Conservation (phyloP, 1,140 invertebrate genomes). For the Aradophagus sp. region DNA sequence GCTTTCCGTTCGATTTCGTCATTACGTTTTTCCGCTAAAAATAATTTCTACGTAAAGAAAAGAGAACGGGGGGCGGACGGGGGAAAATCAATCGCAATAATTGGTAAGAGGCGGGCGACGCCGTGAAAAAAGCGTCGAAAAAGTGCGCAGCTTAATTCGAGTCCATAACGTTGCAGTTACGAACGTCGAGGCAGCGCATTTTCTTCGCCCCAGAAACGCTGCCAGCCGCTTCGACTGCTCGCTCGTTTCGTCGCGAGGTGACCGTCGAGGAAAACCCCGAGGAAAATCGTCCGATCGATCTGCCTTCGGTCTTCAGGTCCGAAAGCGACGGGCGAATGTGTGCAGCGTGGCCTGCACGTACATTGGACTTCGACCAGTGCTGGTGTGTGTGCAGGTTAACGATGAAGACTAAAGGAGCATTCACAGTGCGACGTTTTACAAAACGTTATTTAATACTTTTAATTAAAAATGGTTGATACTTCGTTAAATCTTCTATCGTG, state of each 20-base stretch:
- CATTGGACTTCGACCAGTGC: conserved; percentile 19
- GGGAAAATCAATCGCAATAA: conserved; percentile 45
- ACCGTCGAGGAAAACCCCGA: conserved; percentile 72
- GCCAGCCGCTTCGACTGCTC: conserved; percentile 54
- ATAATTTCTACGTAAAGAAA: no score
- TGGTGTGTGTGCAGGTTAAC: conserved; percentile 54
- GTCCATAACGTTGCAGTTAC: conserved; percentile 27
- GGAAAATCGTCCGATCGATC: conserved; percentile 75
- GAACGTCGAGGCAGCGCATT: conserved; percentile 52
- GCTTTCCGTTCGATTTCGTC: no score
- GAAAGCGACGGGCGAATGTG: conserved; percentile 64
- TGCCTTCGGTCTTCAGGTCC: conserved; percentile 73
- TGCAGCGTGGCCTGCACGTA: conserved; percentile 53
- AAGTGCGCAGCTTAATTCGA: conserved; percentile 46
- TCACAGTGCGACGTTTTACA: conserved; percentile 39
- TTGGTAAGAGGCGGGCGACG: conserved; percentile 18
- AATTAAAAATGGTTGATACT: no score
- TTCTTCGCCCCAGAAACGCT: conserved; percentile 59
- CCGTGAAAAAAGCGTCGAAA: conserved; percentile 33
- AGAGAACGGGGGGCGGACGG: conserved; percentile 3
- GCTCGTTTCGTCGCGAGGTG: conserved; percentile 63
- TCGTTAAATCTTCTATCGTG: no score
- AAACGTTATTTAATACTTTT: conserved; percentile 21
- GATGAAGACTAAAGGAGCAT: conserved; percentile 52
- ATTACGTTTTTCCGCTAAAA: no score